Base-by-base conservation (phyloP, 2,888 invertebrate genomes). In the Calliopum simillimum region DNA sequence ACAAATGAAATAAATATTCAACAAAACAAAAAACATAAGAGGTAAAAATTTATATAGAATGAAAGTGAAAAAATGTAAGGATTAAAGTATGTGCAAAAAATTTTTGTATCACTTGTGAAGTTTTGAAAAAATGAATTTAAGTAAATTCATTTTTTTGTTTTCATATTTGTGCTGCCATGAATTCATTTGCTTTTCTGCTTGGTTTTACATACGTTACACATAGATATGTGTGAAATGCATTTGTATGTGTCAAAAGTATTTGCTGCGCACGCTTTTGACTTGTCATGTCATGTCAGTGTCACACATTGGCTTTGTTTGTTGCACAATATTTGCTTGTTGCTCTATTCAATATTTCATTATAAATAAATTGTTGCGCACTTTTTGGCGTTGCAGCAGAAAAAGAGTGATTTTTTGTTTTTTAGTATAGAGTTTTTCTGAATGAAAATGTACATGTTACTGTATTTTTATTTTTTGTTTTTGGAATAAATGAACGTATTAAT, bases 1-100 rank as follows among this genome's bases (percentile, higher is more conserved):
- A 59, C 64, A 58, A 58, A 58, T 51, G 58, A 46, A 47, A 64
- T 69, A 69, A 56, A 69, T 69, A 69, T 69, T 69, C 69, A 55
- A 46, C 23, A 69, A 33, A 58, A 49, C 6, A 49, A 47, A 25
- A 51, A 51, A 53, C 3, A 25, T 25, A 25, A 25, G 5, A 25
- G 5, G 25, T 25, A 25, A 25, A 25, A 25, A 25, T 4, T 6
- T 33, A 19, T 6, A 55, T 13, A 55, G 6, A 55, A 23, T 13
- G 13, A 55, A 55, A 49, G 19, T n/a, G n/a, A 33, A 33, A 33
- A 33, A 33, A 8, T 33, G 8, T 8, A 33, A 33, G 33, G 33
- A 33, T 33, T 33, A 33, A 33, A 33, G 8, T 33, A 33, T 33
- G 33, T 33, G 33, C 5, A 33, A 33, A 33, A 33, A 33, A 8